Base-by-base conservation (phyloP, 2,797 vertebrate species). In the Muraenolepis orangiensis region DNA sequence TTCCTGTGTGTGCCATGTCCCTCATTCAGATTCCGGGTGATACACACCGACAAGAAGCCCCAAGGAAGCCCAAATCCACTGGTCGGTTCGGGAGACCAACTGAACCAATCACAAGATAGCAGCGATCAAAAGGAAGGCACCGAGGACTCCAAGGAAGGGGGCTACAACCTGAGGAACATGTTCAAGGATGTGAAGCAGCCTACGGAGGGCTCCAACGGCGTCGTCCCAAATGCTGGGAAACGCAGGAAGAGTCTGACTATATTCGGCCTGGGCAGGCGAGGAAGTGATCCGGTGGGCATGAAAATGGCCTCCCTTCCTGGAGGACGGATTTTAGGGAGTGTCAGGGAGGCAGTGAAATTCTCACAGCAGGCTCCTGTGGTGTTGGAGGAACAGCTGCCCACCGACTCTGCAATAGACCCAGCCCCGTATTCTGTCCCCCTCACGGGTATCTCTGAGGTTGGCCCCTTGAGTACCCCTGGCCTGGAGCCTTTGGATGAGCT, bases 21-120 rank as follows among this genome's bases (percentile, higher is more conserved):
- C 1, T 57, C 51, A n/a, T 57, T 10, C 78, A 98, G 97, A 86
- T 98, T 98, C 81, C 92, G 94, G 23, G 97, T 98, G 77, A 98
- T 93, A 0, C 96, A 98, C 85, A 95, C 93, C 1, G 96, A 94
- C 76, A 98, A 96, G 87, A 96, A 95, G 70, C 84, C 84, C 3
- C 93, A 92, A 0, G 96, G 93, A 51, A 86, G 83, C 83, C 90
- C 6, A 71, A 90, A 13, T 38, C 72, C 84, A 26, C 6, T 83
- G 67, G 78, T 67, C 2, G 72, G 80, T 69, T 89, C 90, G 6
- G 82, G 85, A 0, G 90, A 91, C 72, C 83, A 85, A 3, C 73
- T 92, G 14, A 87, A 92, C 67, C 86, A 89, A 79, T 90, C 87
- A 3, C 86, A 83, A 10, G 90, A 92, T 40, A 93, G 91, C 20